Evolutionary conservation across 2,113 vertebrate species (phyloP), one percentile per base, ranked within the genome.

Genomic region (Myiopsitta monachus): DNA sequence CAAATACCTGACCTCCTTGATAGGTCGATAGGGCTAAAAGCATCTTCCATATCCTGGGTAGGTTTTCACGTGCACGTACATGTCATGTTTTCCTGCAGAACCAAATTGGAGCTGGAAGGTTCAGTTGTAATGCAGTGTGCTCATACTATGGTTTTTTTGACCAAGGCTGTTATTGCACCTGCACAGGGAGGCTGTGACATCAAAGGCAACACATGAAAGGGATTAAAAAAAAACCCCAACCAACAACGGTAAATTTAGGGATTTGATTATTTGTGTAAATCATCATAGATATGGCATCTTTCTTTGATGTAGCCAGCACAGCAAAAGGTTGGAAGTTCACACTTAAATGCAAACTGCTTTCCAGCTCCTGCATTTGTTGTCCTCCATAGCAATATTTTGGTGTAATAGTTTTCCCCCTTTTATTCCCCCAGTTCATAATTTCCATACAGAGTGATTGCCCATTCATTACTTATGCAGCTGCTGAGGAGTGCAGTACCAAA

Each of bases 261-360:
- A 94, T 96, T 95, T 95, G 82, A 84, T 92, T 96, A 94, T 95
- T 96, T 92, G 88, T 95, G 92, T 95, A 97, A 92, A 87, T 91
- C 90, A 67, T 83, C 66, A 3, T 14, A 88, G 91, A 87, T 95
- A 49, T 0, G 7, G 49, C 82, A 83, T 78, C 61, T 96, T 91
- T 76, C 96, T 97, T 97, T 97, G 95, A 97, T 95, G 96, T 95
- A 93, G 79, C 83, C 86, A 92, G 86, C 8, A 10, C 38, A 51
- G 87, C 18, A 41, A 57, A 79, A 90, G 83, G 94, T 87, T 88
- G 92, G 81, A 36, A 95, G 87, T 81, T 95, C 87, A 59, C 31
- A 10, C 52, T 86, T 69, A 73, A 72, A 36, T 69, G 67, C 22
- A 84, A 93, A 88, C 46, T 73, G 46, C 67, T 95, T 83, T 54